Percentiles rank a stretch among this genome's conserved stretches.
Conservation (phyloP, 2,113 vertebrate genomes). For the Amphiprion percula region DNA sequence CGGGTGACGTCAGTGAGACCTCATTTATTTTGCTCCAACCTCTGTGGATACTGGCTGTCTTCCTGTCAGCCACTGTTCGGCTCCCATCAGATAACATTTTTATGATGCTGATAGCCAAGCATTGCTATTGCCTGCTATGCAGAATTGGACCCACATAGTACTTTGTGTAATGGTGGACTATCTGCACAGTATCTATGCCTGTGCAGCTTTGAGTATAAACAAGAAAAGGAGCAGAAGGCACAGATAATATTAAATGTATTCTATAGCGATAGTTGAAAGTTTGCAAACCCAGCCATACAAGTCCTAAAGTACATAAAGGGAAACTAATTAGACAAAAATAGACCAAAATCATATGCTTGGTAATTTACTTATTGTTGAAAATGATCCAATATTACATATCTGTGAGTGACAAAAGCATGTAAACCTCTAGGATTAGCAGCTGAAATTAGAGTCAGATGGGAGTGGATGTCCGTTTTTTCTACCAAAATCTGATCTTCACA, state of each 20-base stretch:
- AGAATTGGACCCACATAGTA: neutral
- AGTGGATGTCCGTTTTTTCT: too few relatives aligned
- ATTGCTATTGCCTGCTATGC: neutral
- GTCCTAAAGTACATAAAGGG: too few relatives aligned
- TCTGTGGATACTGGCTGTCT: slow-evolving; percentile 42
- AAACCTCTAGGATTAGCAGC: too few relatives aligned
- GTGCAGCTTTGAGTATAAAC: neutral
- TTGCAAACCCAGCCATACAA: too few relatives aligned
- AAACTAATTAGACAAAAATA: too few relatives aligned
- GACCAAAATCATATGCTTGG: too few relatives aligned
- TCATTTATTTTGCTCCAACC: slow-evolving; percentile 50
- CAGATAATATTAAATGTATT: neutral
- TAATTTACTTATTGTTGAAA: too few relatives aligned
- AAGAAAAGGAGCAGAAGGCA: neutral
- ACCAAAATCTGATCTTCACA: too few relatives aligned
- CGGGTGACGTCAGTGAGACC: slow-evolving; percentile 47
- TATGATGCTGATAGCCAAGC: slow-evolving; percentile 5
- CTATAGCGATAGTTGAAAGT: too few relatives aligned
- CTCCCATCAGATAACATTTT: slow-evolving; percentile 64
- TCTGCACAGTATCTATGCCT: neutral
- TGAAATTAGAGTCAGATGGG: too few relatives aligned
- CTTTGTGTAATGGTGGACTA: neutral
- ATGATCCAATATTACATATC: too few relatives aligned
- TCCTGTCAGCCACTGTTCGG: slow-evolving; percentile 63
- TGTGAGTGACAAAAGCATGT: too few relatives aligned